These are phyloP conservation scores for Aptenodytes patagonicus DNA, from an alignment of 2,113 vertebrate species.

Conservation along the genomic window DNA sequence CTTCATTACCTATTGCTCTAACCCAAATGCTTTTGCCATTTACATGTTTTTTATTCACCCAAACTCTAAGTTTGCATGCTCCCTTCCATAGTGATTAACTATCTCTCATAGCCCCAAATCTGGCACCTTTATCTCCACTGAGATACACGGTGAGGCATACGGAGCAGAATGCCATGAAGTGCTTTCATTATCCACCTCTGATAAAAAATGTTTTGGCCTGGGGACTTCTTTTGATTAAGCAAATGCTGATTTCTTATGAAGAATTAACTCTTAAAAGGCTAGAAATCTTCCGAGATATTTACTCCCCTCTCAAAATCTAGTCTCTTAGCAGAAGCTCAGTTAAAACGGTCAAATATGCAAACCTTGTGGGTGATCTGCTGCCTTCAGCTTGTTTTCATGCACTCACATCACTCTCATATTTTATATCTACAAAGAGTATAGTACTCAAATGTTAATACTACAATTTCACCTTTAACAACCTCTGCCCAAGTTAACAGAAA, in stretches of 20 bases:
- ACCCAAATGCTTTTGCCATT: not conserved
- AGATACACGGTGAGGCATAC: not conserved
- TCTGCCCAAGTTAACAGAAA: not conserved
- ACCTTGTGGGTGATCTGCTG: not conserved
- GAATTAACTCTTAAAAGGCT: not conserved
- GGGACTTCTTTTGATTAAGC: not conserved
- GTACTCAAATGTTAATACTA: not conserved
- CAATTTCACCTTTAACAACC: not conserved
- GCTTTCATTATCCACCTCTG: not conserved
- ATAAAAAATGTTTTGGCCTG: not conserved
- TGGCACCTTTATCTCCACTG: not conserved
- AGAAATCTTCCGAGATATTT: not conserved
- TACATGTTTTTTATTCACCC: not conserved
- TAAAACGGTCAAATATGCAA: not conserved
- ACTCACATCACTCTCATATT: not conserved
- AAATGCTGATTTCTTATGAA: not conserved
- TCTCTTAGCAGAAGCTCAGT: not conserved
- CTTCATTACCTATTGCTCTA: not conserved
- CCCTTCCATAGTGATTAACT: not conserved
- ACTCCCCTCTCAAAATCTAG: not conserved
- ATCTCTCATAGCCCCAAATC: not conserved
- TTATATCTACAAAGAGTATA: not conserved
- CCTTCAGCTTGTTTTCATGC: not conserved
- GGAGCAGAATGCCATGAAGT: not conserved
- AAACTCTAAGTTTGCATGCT: not conserved